Evolutionary conservation across 1,140 invertebrate genomes (phyloP), one percentile per base, ranked within the genome.

Genomic region (Tenebrio molitor): DNA sequence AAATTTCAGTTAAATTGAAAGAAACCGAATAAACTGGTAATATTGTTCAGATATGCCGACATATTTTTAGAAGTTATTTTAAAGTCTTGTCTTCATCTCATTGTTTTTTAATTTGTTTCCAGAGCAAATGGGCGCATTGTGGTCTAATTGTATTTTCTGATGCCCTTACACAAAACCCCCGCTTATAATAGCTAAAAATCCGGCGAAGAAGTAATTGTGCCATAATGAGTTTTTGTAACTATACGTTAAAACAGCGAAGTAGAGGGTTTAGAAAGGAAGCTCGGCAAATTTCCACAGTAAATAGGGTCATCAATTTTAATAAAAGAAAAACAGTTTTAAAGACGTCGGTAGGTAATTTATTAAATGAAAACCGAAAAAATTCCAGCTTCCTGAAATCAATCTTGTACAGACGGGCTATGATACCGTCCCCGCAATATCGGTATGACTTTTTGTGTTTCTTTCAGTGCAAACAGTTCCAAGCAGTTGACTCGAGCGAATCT

Each of bases 241-340:
- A 39, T 25, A 21, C 21, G 50, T 15, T 29, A 29, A 29, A 58
- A 6, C 50, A 29, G 10, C 19, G 50, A 58, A 12, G 50, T 15
- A 58, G 23, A 58, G 21, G 50, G 21, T 58, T 58, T 29, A 29
- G 23, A 23, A 29, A 58, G 29, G 44, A 50, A 50, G 44, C 44
- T 50, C 44, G 44, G 44, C 44, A 50, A 50, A 50, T 50, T 50
- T 50, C 19, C 44, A 14, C 21, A 58, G 50, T 58, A 58, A 58
- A 58, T 58, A 58, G 50, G 21, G 23, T 58, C 50, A 58, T 58
- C 50, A 58, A 58, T 58, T 33, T 58, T 58, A 58, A 58, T 58
- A 58, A 58, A 58, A 58, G 50, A 58, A 58, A 39, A 58, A 58
- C 23, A 29, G 50, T 58, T 58, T 25, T 25, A 58, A 58, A 58